Conservation (phyloP, 2,113 vertebrate genomes). For the Chaetodon auriga region DNA sequence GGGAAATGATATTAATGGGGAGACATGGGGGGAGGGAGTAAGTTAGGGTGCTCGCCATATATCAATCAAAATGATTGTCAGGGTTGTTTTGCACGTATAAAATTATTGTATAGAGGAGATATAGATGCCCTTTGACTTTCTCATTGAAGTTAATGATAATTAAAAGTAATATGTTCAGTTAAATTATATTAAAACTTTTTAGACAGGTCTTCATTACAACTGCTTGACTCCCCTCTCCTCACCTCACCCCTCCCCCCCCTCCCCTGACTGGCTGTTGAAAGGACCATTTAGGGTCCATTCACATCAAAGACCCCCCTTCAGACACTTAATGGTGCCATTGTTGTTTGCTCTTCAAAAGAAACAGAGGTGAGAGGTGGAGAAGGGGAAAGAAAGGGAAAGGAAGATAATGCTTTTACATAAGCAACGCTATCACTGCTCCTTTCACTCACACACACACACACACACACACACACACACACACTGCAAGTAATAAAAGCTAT, state of each 20-base stretch:
- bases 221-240: conserved; percentile 1
- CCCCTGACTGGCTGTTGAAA: conserved; percentile 35
- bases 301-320: conserved; percentile 65
- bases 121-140: too few relatives aligned
- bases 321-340: conserved; percentile 66
- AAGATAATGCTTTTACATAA: conserved; percentile 30
- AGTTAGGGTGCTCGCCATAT: conserved; percentile 15
- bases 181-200: not conserved
- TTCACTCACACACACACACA: not conserved
- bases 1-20: conserved; percentile 51
- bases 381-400: conserved; percentile 47
- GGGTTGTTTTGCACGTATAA: not conserved
- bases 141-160: not conserved
- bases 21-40: conserved; percentile 20
- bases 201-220: not conserved
- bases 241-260: too few relatives aligned
- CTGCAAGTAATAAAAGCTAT: not conserved
- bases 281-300: conserved; percentile 54
- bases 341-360: conserved; percentile 66
- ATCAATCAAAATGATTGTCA: conserved; percentile 48
- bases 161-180: too few relatives aligned
- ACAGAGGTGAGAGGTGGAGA: conserved; percentile 36
- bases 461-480: not conserved
- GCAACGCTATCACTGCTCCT: not conserved
- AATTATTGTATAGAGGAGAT: not conserved